Percentiles rank a stretch among this genome's conserved stretches.
phyloP scores from a whole-genome alignment of 2,797 vertebrate species.

The Lepus townsendii region DNA sequence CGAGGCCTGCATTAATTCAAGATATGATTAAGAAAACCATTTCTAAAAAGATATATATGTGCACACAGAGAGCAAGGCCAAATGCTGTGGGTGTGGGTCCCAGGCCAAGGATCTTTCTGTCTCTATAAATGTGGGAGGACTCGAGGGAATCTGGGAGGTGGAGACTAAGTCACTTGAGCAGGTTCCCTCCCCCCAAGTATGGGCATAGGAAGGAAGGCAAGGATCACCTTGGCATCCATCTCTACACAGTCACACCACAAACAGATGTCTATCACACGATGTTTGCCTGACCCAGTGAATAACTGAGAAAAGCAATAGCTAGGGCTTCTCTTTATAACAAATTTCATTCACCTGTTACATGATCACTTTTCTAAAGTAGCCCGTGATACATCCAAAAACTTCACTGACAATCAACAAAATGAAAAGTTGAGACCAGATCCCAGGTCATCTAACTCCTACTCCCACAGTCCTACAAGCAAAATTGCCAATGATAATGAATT shows the following conservation, averaged over 20 bases:
- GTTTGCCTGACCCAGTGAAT: accelerated
- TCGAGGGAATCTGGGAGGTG: neutral
- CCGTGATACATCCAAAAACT: neutral
- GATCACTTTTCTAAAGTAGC: neutral
- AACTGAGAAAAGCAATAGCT: neutral
- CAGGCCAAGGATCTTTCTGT: accelerated
- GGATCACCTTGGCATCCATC: neutral
- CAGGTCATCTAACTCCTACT: neutral
- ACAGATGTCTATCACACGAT: accelerated
- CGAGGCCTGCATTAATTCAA: constrained; percentile 91
- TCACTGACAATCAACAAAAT: neutral
- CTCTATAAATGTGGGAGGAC: neutral
- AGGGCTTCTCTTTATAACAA: neutral
- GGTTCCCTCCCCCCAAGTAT: accelerated
- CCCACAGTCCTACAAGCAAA: neutral
- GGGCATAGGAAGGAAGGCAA: neutral
- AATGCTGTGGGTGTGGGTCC: neutral
- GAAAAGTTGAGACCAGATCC: neutral
- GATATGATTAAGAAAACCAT: constrained; percentile 91
- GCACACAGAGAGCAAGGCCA: neutral
- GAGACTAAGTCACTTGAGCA: neutral
- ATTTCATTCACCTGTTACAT: neutral
- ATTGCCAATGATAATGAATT: accelerated
- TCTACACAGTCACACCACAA: neutral
- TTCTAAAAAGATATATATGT: constrained; percentile 78